Base-by-base conservation (phyloP, 1,140 invertebrate species). In the Philopotamus ludificatus region DNA sequence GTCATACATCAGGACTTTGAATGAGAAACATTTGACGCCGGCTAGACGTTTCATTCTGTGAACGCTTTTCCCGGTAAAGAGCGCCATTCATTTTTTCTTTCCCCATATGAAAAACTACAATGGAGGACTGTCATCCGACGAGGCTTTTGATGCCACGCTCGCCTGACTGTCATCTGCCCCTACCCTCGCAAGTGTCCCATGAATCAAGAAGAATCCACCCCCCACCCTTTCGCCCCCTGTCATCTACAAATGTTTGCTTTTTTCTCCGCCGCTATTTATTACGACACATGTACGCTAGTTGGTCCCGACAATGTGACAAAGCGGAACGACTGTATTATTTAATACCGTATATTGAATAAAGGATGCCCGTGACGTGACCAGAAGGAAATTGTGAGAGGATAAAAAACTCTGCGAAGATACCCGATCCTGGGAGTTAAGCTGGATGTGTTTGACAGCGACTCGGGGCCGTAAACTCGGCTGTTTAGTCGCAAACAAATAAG, bases 61-160 rank as follows among this genome's bases (percentile, higher is more conserved):
- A 25, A 12, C 42, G 42, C 25, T 60, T 47, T 47, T 42, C 16
- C 54, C 9, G 9, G 34, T 26, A 23, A 20, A 23, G 18, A 10
- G 18, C n/a, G 9, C 25, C 51, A 26, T 54, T 54, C 51, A 57
- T 2, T 26, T 57, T 34, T 57, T 68, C 55, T 64, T 66, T 55
- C 62, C 55, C 34, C 53, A 49, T 70, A 63, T 63, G 64, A 64
- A 66, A 60, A 62, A 34, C 20, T 50, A 70, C 64, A 70, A 70
- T 63, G 53, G 57, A 28, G 12, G 54, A 65, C 57, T 65, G 68
- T 60, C 57, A 60, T 60, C 63, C 58, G 63, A 62, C 25, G 49
- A 59, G 63, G 51, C 63, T 60, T 66, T 70, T 66, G 68, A 63
- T 63, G 58, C 26, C 22, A 22, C 18, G 3, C 49, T 51, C 49